Evolutionary conservation across 1,140 invertebrate species (phyloP), one percentile per base, ranked within the genome.

Genomic region (Plodia interpunctella): DNA sequence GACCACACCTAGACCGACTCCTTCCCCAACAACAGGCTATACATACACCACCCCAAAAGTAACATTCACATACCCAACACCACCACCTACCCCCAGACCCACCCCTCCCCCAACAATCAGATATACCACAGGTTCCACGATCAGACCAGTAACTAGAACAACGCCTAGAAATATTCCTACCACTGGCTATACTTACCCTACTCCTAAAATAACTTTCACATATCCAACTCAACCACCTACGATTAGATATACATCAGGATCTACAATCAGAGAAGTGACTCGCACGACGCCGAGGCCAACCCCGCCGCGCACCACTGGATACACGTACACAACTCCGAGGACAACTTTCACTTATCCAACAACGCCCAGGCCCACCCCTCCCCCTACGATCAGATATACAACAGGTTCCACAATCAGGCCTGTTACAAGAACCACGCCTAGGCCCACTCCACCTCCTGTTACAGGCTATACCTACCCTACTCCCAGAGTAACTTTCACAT

Each of bases 311-410:
- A 55, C 65, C 8, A 54, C 51, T 13, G 20, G 19, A 3, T 53
- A 53, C 21, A 53, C 51, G 3, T 53, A 53, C 21, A 11, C 57
- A 15, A 55, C 51, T 32, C 58, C 44, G 19, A 65, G 58, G 44
- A 57, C 35, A 35, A 59, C 58, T 3, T 58, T 66, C 35, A 64
- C 72, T 6, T 49, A 55, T 6, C 71, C 69, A 30, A 66, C 71
- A 8, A 32, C 68, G 19, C 59, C 62, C 6, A 49, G 52, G n/a
- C 32, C 15, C 0, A 32, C 62, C 0, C 62, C 62, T 0, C 70
- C 66, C 0, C 55, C 70, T 3, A 65, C 63, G 0, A 35, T 35
- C 32, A 35, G 32, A 35, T 35, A 35, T 9, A 35, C 32, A 35
- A 35, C 32, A 35, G 32, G 32, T 35, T 35, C 32, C 18, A 51